phyloP scores from a whole-genome alignment of 1,140 invertebrate genomes.

The Lasioglossum albipes region DNA sequence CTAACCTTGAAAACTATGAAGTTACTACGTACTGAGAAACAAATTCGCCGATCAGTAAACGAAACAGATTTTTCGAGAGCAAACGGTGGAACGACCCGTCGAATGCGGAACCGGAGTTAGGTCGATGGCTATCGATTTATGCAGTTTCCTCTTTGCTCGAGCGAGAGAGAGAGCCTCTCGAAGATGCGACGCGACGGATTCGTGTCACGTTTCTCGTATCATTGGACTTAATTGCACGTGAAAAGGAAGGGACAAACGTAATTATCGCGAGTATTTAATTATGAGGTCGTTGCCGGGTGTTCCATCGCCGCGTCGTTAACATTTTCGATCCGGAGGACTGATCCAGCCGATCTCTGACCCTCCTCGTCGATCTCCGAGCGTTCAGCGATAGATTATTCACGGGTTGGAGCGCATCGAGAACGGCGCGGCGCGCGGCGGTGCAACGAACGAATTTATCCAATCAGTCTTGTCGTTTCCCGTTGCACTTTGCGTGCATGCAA shows the following conservation, averaged over 20 bases:
- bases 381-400: too few relatives aligned
- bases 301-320: not conserved
- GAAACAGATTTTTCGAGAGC: too few relatives aligned
- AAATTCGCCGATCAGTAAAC: too few relatives aligned
- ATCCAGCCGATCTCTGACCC: not conserved
- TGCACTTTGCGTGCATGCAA: too few relatives aligned
- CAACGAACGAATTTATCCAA: too few relatives aligned
- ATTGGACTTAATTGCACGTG: constrained; percentile 11
- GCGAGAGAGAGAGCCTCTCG: not conserved
- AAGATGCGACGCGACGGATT: not conserved
- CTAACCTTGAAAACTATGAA: too few relatives aligned
- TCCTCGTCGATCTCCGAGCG: too few relatives aligned
- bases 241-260: constrained; percentile 6
- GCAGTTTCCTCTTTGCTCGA: constrained; percentile 6
- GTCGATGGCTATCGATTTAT: constrained; percentile 6
- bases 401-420: too few relatives aligned
- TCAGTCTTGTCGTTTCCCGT: too few relatives aligned
- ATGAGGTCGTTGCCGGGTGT: not conserved
- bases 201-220: constrained; percentile 27
- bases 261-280: constrained; percentile 2
- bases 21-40: too few relatives aligned
- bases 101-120: constrained; percentile 4
- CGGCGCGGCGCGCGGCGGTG: too few relatives aligned
- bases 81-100: too few relatives aligned
- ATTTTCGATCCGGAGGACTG: not conserved